Conservation (phyloP, 2,113 vertebrate species). For the Burhinus bistriatus region DNA sequence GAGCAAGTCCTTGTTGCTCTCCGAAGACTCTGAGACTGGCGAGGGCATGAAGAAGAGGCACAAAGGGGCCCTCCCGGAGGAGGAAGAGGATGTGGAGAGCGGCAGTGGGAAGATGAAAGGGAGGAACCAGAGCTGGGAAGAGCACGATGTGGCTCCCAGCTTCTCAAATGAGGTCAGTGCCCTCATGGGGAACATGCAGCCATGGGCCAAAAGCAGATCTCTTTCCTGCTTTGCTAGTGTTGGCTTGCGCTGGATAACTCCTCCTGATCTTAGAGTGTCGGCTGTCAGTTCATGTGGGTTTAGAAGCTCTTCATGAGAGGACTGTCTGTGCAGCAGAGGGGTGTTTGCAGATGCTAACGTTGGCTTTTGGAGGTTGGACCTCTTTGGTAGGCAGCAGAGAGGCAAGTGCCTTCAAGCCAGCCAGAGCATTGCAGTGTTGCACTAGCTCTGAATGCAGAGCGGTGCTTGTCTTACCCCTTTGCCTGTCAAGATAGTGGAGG, state of each 20-base stretch:
- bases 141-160: conserved; percentile 79
- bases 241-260: background rate
- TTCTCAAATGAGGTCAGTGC: conserved; percentile 84
- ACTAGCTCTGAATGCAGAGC: background rate
- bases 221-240: background rate
- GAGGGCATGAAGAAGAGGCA: conserved; percentile 85
- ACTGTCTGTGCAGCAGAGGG: background rate
- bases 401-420: background rate
- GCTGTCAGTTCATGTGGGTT: background rate
- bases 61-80: conserved; percentile 78
- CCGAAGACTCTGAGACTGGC: conserved; percentile 89
- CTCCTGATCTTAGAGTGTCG: background rate
- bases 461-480: background rate
- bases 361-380: background rate
- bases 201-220: background rate
- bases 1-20: conserved; percentile 83
- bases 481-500: background rate
- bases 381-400: background rate
- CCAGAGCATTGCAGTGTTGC: background rate
- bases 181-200: background rate
- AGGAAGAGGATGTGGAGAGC: conserved; percentile 81
- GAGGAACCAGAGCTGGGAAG: conserved; percentile 85
- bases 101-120: conserved; percentile 77
- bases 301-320: background rate
- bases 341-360: background rate